Conservation (phyloP, 1,140 invertebrate species). For the Leptinotarsa undecemlineata region DNA sequence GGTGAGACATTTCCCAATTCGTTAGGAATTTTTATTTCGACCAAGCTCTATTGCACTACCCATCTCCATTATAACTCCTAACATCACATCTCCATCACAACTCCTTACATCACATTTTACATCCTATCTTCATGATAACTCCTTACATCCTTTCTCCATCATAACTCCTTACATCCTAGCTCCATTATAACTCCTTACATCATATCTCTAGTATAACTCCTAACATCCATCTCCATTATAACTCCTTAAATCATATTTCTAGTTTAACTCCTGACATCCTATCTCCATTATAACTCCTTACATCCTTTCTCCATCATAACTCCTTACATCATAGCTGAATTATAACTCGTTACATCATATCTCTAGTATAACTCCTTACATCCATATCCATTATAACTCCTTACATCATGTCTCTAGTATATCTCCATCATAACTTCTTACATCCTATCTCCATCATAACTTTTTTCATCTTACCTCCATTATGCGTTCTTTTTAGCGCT, state of each 20-base stretch:
- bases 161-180: not conserved
- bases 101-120: not conserved
- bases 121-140: not conserved
- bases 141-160: not conserved
- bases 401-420: too few species aligned
- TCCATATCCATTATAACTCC: too few species aligned
- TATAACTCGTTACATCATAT: too few species aligned
- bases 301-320: too few species aligned
- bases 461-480: not conserved
- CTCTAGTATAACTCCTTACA: too few species aligned
- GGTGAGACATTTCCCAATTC: constrained; percentile 32
- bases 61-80: not conserved
- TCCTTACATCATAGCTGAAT: too few species aligned
- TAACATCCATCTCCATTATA: too few species aligned
- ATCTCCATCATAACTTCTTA: not conserved
- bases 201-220: too few species aligned
- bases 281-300: too few species aligned
- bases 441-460: not conserved
- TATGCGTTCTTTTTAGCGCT: not conserved
- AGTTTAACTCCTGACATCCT: too few species aligned
- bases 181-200: not conserved
- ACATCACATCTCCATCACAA: not conserved
- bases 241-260: too few species aligned
- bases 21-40: not conserved
- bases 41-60: not conserved